Evolutionary conservation across 2,888 invertebrate genomes (phyloP).

Genomic region (Thalpophila matura): DNA sequence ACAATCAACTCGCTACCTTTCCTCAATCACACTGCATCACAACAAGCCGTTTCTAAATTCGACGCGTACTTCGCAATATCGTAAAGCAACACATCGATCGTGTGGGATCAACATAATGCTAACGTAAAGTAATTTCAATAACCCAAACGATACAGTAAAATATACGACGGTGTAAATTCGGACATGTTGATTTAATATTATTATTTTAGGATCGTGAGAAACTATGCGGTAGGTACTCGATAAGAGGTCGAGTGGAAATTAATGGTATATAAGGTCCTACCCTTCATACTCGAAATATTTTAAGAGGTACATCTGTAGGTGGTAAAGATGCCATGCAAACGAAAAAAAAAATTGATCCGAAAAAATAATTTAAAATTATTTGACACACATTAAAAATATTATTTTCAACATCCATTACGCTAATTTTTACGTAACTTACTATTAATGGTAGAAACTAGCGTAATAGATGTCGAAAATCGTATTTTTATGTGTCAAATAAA

Average conservation of each 20-base stretch:
- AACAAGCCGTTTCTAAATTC: conserved; percentile 53
- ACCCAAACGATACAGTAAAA: conserved; percentile 39
- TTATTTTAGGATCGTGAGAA: conserved; percentile 3
- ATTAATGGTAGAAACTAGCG: too few relatives aligned
- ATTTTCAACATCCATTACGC: too few relatives aligned
- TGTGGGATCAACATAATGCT: conserved; percentile 55
- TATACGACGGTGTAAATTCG: conserved; percentile 53
- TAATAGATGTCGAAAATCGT: too few relatives aligned
- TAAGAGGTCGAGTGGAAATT: conserved; percentile 14
- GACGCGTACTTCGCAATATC: conserved; percentile 49
- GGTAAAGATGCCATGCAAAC: too few relatives aligned
- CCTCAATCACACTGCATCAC: conserved; percentile 24
- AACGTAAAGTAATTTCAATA: conserved; percentile 58
- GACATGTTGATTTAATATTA: conserved; percentile 59
- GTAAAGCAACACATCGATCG: conserved; percentile 58
- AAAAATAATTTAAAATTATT: too few relatives aligned
- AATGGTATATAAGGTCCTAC: too few relatives aligned
- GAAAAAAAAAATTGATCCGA: too few relatives aligned
- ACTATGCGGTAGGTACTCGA: conserved; percentile 17
- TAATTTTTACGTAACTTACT: too few relatives aligned
- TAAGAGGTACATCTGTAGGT: too few relatives aligned
- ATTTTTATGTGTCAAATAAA: too few relatives aligned
- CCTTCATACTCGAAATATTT: conserved; percentile 23
- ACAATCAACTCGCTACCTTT: conserved; percentile 32
- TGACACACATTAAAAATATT: too few relatives aligned